Evolutionary conservation across 2,888 invertebrate species (phyloP).

Genomic region (Lamellibrachia satsuma): DNA sequence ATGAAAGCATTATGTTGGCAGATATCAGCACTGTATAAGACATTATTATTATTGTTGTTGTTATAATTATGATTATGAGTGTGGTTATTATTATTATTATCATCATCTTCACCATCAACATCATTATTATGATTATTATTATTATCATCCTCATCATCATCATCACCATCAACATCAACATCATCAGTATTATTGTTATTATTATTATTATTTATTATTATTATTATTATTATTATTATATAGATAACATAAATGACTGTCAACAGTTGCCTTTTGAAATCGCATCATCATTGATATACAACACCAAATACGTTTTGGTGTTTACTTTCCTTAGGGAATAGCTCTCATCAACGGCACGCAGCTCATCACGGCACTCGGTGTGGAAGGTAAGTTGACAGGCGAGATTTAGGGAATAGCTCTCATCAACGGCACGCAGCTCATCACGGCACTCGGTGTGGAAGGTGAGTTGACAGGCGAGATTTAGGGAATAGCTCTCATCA

Average conservation of each 20-base stretch:
- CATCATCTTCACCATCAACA: too few species aligned
- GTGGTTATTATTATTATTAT: too few species aligned
- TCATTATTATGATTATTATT: too few species aligned
- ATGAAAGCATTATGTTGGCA: too few species aligned
- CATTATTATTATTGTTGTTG: too few species aligned
- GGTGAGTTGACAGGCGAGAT: constrained; percentile 62
- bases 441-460: constrained; percentile 74
- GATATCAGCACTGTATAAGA: too few species aligned
- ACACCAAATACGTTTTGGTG: not conserved
- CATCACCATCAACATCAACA: too few species aligned
- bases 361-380: constrained; percentile 74
- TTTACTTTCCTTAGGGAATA: constrained; percentile 66
- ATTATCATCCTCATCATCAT: too few species aligned
- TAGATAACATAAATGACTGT: not conserved
- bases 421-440: constrained; percentile 77
- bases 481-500: constrained; percentile 73
- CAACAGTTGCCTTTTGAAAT: not conserved
- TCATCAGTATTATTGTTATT: not conserved
- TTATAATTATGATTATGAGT: too few species aligned
- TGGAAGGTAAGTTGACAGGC: constrained; percentile 68
- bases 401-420: constrained; percentile 72
- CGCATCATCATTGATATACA: too few species aligned
- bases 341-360: constrained; percentile 77
- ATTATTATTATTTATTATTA: not conserved
- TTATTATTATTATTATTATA: not conserved